Conservation (phyloP, 2,888 invertebrate species). For the Drosophila monieri region DNA sequence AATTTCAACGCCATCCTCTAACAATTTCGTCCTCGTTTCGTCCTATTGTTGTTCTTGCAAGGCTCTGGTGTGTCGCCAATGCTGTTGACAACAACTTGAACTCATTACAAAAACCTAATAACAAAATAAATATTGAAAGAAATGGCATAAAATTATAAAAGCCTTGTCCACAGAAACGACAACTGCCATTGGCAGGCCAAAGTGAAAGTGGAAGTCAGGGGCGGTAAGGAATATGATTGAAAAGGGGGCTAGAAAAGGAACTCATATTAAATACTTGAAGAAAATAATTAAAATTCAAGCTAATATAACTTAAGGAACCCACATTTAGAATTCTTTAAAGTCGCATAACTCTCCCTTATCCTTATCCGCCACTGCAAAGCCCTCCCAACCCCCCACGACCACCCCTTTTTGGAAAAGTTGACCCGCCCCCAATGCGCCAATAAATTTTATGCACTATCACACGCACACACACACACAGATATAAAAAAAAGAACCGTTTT, state of each 20-base stretch:
- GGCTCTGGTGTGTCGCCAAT: slow-evolving; percentile 50
- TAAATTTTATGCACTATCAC: slow-evolving; percentile 78
- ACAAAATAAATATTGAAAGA: slow-evolving; percentile 80
- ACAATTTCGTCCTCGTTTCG: slow-evolving; percentile 60
- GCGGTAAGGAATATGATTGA: background rate
- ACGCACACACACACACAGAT: slow-evolving; percentile 45
- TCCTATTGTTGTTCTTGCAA: slow-evolving; percentile 12
- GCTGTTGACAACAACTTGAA: slow-evolving; percentile 46
- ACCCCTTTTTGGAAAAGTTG: slow-evolving; percentile 35
- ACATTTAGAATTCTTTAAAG: background rate
- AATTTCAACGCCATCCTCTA: slow-evolving; percentile 75
- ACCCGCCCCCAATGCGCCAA: slow-evolving; percentile 71
- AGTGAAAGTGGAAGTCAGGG: slow-evolving; percentile 25
- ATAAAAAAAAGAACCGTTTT: slow-evolving; percentile 43
- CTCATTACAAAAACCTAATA: slow-evolving; percentile 80
- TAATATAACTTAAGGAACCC: background rate
- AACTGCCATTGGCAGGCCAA: slow-evolving; percentile 65
- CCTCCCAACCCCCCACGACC: background rate
- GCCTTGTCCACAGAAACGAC: slow-evolving; percentile 53
- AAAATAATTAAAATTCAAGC: background rate
- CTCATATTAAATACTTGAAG: background rate
- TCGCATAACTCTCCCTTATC: background rate
- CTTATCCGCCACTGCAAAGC: background rate
- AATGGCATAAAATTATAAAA: slow-evolving; percentile 80
- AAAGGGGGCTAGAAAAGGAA: background rate